These are phyloP conservation scores for Coturnix japonica DNA, from an alignment of 2,113 vertebrate species.

Conservation along the genomic window DNA sequence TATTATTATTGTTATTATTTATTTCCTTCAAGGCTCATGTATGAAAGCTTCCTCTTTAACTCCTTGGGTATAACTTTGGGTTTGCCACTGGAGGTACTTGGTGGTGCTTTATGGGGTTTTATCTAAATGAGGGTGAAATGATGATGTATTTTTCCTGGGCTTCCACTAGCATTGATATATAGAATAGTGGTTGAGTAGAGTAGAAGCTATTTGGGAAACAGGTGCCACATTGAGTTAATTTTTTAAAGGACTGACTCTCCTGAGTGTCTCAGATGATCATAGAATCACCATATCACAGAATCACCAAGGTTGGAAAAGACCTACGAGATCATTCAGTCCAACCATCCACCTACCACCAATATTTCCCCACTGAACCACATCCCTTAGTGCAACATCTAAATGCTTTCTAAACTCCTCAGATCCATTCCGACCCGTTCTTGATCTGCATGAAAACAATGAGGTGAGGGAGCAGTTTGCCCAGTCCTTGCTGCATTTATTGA, in stretches of 20 bases:
- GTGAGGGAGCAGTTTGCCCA: neutral
- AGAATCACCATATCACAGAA: too few relatives aligned
- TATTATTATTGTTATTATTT: neutral
- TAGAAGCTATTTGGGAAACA: neutral
- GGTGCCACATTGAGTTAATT: accelerated
- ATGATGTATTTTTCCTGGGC: neutral
- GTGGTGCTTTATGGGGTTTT: neutral
- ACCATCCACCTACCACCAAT: too few relatives aligned
- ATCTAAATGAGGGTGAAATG: accelerated
- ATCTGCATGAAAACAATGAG: accelerated
- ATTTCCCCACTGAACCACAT: too few relatives aligned
- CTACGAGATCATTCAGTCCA: too few relatives aligned
- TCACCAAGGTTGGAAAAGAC: too few relatives aligned
- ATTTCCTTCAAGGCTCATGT: accelerated
- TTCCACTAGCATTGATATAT: neutral
- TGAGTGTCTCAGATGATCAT: neutral
- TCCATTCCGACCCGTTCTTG: too few relatives aligned
- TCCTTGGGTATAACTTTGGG: accelerated
- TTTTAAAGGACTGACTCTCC: neutral
- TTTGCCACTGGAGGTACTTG: neutral
- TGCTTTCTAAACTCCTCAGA: too few relatives aligned
- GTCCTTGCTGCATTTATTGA: neutral
- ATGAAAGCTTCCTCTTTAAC: accelerated
- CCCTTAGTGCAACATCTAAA: too few relatives aligned
- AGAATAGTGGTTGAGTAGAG: neutral